These are phyloP conservation scores for Scatophagus argus DNA, from an alignment of 2,113 vertebrate species.

Conservation along the genomic window DNA sequence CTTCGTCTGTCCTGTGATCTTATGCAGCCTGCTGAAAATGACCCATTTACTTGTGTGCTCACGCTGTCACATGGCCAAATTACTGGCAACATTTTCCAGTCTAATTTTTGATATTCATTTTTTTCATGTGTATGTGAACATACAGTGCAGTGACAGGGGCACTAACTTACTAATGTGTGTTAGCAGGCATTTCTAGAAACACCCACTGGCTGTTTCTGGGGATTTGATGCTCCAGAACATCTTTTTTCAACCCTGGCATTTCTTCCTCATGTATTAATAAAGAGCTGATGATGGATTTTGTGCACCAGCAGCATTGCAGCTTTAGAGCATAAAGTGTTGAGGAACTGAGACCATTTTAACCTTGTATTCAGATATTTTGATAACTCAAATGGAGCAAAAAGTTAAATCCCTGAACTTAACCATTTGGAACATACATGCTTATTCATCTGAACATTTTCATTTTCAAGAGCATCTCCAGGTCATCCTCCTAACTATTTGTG, in stretches of 20 bases:
- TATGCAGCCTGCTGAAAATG: conserved; percentile 2
- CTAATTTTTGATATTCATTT: conserved; percentile 11
- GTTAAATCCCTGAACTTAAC: not conserved
- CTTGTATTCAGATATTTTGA: conserved; percentile 1
- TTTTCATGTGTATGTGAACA: conserved; percentile 3
- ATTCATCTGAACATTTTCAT: not conserved
- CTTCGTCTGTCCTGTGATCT: conserved; percentile 1
- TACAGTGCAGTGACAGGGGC: not conserved
- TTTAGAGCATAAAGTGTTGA: conserved; percentile 10
- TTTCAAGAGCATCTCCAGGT: not conserved
- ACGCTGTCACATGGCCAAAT: conserved; percentile 21
- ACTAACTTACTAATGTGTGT: not conserved
- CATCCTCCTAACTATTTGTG: not conserved
- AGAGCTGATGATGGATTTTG: conserved; percentile 34
- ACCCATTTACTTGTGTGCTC: conserved; percentile 17
- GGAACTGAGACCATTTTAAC: conserved; percentile 10
- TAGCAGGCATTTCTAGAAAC: conserved; percentile 24
- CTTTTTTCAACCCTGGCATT: conserved; percentile 18
- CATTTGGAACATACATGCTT: not conserved
- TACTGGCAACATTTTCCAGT: conserved; percentile 18
- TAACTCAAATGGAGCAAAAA: not conserved
- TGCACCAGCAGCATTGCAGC: conserved; percentile 27
- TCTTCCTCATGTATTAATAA: conserved; percentile 58
- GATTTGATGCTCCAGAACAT: conserved; percentile 19
- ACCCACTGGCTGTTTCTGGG: conserved; percentile 12